Evolutionary conservation across 2,113 vertebrate species (phyloP).

Genomic region (Brienomyrus longianalis): DNA sequence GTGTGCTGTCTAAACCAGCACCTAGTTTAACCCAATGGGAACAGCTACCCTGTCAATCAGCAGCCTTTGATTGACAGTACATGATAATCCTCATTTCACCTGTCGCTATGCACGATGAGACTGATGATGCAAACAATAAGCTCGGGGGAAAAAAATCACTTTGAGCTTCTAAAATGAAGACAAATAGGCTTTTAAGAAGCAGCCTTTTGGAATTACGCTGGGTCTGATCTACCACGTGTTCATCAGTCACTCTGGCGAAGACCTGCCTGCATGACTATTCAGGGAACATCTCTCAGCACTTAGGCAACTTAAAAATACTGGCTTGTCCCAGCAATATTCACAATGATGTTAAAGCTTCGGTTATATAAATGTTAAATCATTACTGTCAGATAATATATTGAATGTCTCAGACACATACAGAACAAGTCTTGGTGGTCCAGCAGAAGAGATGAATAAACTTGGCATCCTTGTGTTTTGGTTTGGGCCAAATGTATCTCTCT

Average conservation of each 20-base stretch:
- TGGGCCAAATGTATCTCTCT: neutral
- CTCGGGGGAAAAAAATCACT: neutral
- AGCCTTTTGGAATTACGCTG: neutral
- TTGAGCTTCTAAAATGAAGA: slow-evolving; percentile 1
- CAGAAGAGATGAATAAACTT: neutral
- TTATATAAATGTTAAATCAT: slow-evolving; percentile 4
- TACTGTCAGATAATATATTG: neutral
- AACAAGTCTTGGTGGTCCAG: slow-evolving; percentile 1
- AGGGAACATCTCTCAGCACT: neutral
- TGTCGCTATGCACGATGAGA: neutral
- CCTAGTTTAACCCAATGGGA: neutral
- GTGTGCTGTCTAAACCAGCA: neutral
- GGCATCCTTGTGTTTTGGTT: neutral
- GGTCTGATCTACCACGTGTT: neutral
- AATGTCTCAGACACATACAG: neutral
- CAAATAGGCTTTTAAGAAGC: neutral
- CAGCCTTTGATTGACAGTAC: neutral
- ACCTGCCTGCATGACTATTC: neutral
- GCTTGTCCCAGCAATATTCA: neutral
- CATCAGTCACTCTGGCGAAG: neutral
- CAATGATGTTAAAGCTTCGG: neutral
- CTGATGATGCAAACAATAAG: slow-evolving; percentile 4
- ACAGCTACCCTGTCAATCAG: neutral
- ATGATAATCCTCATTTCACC: neutral
- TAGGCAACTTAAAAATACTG: neutral